Percentiles rank a stretch among this genome's conserved stretches.
phyloP scores from a whole-genome alignment of 2,888 invertebrate genomes.

The Luffia ferchaultella region DNA sequence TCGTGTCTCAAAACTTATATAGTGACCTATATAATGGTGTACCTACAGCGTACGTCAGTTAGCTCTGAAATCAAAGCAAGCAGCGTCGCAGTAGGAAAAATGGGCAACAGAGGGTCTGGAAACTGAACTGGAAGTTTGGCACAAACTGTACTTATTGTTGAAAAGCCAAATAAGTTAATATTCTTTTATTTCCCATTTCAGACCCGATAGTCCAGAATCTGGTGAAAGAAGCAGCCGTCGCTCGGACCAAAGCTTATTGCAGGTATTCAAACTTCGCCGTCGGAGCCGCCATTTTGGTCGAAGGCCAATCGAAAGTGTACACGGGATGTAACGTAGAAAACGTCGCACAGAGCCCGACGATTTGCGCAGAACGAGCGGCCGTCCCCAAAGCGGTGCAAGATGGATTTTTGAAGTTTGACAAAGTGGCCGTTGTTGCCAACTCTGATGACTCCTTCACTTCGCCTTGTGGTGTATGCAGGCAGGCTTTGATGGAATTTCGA shows the following conservation, averaged over 20 bases:
- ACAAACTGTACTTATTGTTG: no score
- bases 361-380: slow-evolving; percentile 92
- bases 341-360: slow-evolving; percentile 76
- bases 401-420: slow-evolving; percentile 76
- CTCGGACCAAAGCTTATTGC: slow-evolving; percentile 74
- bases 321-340: slow-evolving; percentile 95
- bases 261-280: slow-evolving; percentile 92
- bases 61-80: no score
- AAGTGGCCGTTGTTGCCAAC: slow-evolving; percentile 76
- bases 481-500: slow-evolving; percentile 80
- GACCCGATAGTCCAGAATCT: slow-evolving; percentile 69
- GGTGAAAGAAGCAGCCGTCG: slow-evolving; percentile 68
- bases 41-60: no score
- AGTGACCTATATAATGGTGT: no score
- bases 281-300: slow-evolving; percentile 81
- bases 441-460: slow-evolving; percentile 72
- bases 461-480: slow-evolving; percentile 91
- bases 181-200: slow-evolving; percentile 31
- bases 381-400: slow-evolving; percentile 85
- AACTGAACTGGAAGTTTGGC: no score
- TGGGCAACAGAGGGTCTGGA: no score
- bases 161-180: no score
- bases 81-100: no score
- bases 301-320: slow-evolving; percentile 71
- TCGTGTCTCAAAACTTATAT: no score